These are phyloP conservation scores for Emydocephalus ijimae DNA, from an alignment of 2,113 vertebrate species.

Conservation along the genomic window DNA sequence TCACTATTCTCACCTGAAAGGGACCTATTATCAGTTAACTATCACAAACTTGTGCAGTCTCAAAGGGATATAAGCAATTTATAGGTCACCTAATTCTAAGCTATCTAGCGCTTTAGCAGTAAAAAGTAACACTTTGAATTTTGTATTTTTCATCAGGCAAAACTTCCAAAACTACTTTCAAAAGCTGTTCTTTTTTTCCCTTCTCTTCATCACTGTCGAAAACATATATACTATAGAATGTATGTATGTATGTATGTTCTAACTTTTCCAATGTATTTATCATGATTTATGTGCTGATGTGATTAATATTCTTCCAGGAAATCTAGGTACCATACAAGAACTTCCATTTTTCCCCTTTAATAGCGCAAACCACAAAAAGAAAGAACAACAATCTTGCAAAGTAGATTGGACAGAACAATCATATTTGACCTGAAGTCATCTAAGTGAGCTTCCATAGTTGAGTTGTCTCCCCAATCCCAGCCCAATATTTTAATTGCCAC, in stretches of 20 bases:
- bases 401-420: neutral
- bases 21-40: neutral
- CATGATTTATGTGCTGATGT: neutral
- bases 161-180: neutral
- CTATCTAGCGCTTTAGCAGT: neutral
- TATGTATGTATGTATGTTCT: neutral
- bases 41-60: neutral
- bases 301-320: neutral
- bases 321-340: neutral
- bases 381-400: neutral
- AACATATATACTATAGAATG: neutral
- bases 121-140: neutral
- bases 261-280: neutral
- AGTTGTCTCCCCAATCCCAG: neutral
- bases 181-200: neutral
- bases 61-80: neutral
- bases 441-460: neutral
- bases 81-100: neutral
- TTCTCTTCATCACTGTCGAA: neutral
- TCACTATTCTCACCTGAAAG: neutral
- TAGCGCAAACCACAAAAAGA: neutral
- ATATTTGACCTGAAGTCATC: neutral
- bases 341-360: neutral
- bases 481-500: neutral
- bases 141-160: neutral